These are phyloP conservation scores for Leptobrachium ailaonicum DNA, from an alignment of 2,113 vertebrate species.

Conservation along the genomic window DNA sequence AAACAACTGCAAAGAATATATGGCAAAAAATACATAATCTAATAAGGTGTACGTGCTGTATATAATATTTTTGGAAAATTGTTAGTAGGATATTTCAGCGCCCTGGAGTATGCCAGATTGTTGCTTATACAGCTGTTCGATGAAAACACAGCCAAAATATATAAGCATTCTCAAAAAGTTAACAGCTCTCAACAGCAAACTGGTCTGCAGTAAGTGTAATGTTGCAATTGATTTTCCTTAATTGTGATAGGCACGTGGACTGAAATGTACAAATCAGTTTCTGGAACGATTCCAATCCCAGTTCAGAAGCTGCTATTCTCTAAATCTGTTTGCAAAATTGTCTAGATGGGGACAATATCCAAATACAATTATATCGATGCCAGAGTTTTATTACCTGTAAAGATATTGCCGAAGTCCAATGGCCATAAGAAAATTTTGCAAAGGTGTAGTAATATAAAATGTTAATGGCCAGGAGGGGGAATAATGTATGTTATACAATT, in stretches of 20 bases:
- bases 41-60: too few species aligned
- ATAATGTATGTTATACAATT: too few species aligned
- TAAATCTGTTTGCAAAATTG: background rate
- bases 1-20: too few species aligned
- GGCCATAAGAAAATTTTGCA: too few species aligned
- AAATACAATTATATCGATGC: too few species aligned
- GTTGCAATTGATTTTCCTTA: background rate
- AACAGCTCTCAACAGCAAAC: conserved; percentile 13
- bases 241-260: background rate
- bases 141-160: conserved; percentile 26
- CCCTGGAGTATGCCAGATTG: conserved; percentile 3
- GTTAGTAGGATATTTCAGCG: background rate
- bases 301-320: background rate
- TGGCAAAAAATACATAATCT: too few species aligned
- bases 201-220: background rate
- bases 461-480: too few species aligned
- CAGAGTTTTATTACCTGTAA: too few species aligned
- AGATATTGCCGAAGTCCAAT: too few species aligned
- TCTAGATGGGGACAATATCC: too few species aligned
- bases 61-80: background rate
- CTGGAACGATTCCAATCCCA: background rate
- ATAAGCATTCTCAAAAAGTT: conserved; percentile 19
- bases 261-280: background rate
- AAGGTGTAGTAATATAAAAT: too few species aligned
- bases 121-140: conserved; percentile 29